Base-by-base conservation (phyloP, 2,797 vertebrate genomes). In the Notolepis coatsorum region DNA sequence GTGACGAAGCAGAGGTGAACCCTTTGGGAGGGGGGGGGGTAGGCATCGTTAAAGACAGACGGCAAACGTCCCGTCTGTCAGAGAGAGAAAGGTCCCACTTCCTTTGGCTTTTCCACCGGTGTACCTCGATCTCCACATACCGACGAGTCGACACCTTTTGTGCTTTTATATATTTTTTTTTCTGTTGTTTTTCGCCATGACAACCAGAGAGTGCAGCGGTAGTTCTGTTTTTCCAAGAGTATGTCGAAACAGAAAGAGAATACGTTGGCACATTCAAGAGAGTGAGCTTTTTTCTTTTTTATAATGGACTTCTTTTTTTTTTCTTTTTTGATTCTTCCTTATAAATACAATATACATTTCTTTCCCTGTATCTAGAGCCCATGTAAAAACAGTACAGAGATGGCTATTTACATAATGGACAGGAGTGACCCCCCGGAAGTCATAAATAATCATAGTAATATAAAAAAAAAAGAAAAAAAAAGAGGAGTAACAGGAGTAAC, bases 271-370 rank as follows among this genome's bases (percentile, higher is more conserved):
- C 93, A 93, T 93, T 93, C 90, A 93, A 87, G 82, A 82, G 83
- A 93, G 80, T 84, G 81, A 89, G 84, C 65, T 79, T 85, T 75
- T 66, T 75, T 72, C 55, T 48, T 77, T 66, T 77, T 86, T 76
- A 84, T 84, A 91, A 86, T 66, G 80, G 78, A 80, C 71, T 62
- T 81, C 80, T 84, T 75, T 65, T 67, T 59, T 56, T 56, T 24
- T 50, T 71, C 69, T 73, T 45, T 65, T 79, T 72, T 52, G 77
- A 80, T 77, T 57, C 24, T 75, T 81, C 77, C 47, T 89, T 88
- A 92, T 93, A 94, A 94, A 94, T 94, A 94, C 91, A 90, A 92
- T 92, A 91, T 90, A 90, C 71, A 71, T 88, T 89, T 90, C 69
- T 89, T 85, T 88, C 76, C 89, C 87, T 88, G 85, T 81, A 83